A percentile compares a stretch with the other conserved stretches of the same genome.
Conservation (phyloP, 2,888 invertebrate genomes). For the Synanthedon formicaeformis region DNA sequence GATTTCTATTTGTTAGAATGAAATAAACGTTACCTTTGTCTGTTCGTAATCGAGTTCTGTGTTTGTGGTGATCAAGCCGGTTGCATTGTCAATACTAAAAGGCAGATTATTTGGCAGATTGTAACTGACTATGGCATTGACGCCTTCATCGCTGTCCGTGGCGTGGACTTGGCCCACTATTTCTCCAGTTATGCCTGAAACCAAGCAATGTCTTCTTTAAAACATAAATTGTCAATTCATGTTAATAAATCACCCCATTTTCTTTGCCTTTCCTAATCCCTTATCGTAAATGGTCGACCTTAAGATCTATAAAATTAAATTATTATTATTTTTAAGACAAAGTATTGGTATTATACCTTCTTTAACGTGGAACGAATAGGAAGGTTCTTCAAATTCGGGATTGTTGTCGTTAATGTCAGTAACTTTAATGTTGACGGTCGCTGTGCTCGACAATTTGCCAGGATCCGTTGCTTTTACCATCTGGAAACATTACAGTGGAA, state of each 20-base stretch:
- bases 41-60: slow-evolving; percentile 84
- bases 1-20: too few relatives aligned
- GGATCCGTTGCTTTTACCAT: slow-evolving; percentile 88
- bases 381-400: slow-evolving; percentile 86
- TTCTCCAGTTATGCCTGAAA: slow-evolving; percentile 55
- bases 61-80: slow-evolving; percentile 83
- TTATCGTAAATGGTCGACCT: too few relatives aligned
- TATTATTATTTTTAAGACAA: too few relatives aligned
- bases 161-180: slow-evolving; percentile 86
- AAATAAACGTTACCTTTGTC: slow-evolving; percentile 81
- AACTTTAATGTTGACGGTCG: slow-evolving; percentile 88
- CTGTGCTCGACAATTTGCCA: slow-evolving; percentile 83
- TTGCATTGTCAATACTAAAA: slow-evolving; percentile 81
- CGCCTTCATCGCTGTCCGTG: slow-evolving; percentile 86
- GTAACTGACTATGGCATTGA: slow-evolving; percentile 85
- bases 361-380: slow-evolving; percentile 84
- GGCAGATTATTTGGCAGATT: slow-evolving; percentile 83
- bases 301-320: too few relatives aligned
- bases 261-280: too few relatives aligned
- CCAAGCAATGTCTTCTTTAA: not conserved
- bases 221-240: not conserved
- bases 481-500: slow-evolving; percentile 40
- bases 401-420: slow-evolving; percentile 94
- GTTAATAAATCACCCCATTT: too few relatives aligned
- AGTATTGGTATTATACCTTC: slow-evolving; percentile 66